phyloP scores from a whole-genome alignment of 2,113 vertebrate genomes.

The Pterocles gutturalis region DNA sequence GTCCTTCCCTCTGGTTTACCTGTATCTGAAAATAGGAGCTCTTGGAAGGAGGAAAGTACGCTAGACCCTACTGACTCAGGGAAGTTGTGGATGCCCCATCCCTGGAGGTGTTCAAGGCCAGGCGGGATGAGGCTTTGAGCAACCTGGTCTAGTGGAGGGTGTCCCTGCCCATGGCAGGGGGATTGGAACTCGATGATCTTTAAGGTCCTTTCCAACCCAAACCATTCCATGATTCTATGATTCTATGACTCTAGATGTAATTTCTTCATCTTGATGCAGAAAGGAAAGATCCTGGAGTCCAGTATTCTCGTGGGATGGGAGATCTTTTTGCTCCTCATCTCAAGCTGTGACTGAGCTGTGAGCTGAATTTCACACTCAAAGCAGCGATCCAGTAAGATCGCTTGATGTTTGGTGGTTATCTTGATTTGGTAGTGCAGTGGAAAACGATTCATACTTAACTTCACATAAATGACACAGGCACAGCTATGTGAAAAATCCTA shows the following conservation, averaged over 20 bases:
- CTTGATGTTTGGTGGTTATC: conserved; percentile 32
- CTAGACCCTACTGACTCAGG: background rate
- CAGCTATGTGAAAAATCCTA: background rate
- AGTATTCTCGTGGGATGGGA: background rate
- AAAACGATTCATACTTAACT: background rate
- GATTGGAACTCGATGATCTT: too few relatives aligned
- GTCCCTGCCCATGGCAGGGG: too few relatives aligned
- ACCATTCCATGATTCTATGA: too few relatives aligned
- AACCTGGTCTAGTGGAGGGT: too few relatives aligned
- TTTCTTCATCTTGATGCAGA: background rate
- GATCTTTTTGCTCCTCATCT: background rate
- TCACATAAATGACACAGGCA: background rate
- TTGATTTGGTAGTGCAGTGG: conserved; percentile 27
- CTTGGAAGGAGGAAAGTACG: background rate
- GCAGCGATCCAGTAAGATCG: background rate
- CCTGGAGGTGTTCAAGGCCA: too few relatives aligned
- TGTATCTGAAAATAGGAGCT: background rate
- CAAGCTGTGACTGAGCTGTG: background rate
- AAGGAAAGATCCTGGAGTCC: background rate
- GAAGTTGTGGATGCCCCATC: too few relatives aligned
- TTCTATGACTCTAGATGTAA: background rate
- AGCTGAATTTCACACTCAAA: background rate
- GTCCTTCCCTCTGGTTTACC: background rate
- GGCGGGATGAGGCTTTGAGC: too few relatives aligned
- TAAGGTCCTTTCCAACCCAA: too few relatives aligned